Conservation (phyloP, 2,888 invertebrate species). For the Philaethria dido region DNA sequence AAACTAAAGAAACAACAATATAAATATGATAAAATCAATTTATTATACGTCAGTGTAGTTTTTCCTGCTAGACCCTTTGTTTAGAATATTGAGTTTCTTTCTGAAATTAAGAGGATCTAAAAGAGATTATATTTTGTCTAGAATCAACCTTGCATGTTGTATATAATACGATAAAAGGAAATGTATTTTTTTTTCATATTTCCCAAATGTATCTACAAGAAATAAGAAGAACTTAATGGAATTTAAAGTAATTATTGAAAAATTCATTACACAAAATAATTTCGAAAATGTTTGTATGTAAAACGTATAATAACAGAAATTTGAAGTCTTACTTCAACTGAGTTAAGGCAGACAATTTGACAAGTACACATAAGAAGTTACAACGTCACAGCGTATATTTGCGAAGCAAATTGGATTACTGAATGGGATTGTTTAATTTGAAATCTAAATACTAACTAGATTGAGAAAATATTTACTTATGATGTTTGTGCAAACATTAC, state of each 20-base stretch:
- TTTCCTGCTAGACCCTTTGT: no score
- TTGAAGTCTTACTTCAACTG: conserved; percentile 10
- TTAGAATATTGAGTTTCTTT: no score
- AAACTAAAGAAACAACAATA: no score
- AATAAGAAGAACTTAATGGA: no score
- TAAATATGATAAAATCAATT: no score
- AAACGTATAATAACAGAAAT: conserved; percentile 12
- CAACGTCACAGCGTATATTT: conserved; percentile 56
- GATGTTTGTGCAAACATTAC: conserved; percentile 22
- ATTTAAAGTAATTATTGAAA: background rate
- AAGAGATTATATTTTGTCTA: no score
- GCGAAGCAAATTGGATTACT: conserved; percentile 65
- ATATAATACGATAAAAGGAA: no score
- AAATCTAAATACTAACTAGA: conserved; percentile 60
- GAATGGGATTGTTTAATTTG: conserved; percentile 63
- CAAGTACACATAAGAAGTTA: conserved; percentile 28
- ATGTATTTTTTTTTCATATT: no score
- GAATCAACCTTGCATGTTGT: no score
- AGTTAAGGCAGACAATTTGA: conserved; percentile 26
- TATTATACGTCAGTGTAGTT: no score
- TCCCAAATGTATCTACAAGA: no score
- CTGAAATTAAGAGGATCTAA: no score
- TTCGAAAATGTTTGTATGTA: background rate
- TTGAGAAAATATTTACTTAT: conserved; percentile 53
- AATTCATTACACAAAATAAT: background rate